Percentiles rank a stretch among this genome's conserved stretches.
Evolutionary conservation across 1,140 invertebrate species (phyloP).

Genomic region (Homalodisca vitripennis): DNA sequence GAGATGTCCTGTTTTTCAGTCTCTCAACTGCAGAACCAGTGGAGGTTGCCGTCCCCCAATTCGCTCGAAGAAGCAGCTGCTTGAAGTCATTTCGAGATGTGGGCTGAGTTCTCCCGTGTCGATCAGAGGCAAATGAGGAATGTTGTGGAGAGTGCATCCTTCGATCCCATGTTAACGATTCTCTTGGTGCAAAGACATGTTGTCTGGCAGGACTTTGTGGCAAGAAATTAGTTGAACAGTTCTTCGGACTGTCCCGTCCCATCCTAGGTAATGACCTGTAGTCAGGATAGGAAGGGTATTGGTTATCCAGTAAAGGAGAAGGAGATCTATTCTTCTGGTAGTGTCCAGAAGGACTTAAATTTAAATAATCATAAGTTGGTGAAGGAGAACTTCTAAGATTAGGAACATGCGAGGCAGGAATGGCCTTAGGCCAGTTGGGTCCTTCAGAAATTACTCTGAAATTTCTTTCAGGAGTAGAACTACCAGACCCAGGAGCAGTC

Average conservation of each 20-base stretch:
- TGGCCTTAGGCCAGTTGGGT: constrained; percentile 37
- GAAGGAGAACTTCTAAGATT: constrained; percentile 22
- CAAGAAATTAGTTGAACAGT: neutral
- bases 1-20: constrained; percentile 50
- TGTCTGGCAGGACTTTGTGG: constrained; percentile 1
- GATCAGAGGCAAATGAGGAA: constrained; percentile 29
- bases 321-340: constrained; percentile 18
- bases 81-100: constrained; percentile 67
- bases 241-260: neutral
- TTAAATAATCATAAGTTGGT: constrained; percentile 9
- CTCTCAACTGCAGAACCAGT: constrained; percentile 77
- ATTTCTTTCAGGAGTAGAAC: constrained; percentile 14
- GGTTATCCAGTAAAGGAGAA: constrained; percentile 20
- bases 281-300: constrained; percentile 22
- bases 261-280: constrained; percentile 5
- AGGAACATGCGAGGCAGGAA: constrained; percentile 34
- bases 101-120: constrained; percentile 35
- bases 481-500: constrained; percentile 10
- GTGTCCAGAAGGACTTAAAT: constrained; percentile 11
- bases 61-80: constrained; percentile 64
- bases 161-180: constrained; percentile 12
- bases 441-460: neutral
- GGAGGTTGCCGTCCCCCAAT: constrained; percentile 32
- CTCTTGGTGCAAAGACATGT: constrained; percentile 18
- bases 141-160: constrained; percentile 1